phyloP scores from a whole-genome alignment of 2,113 vertebrate genomes.

The Chitala chitala region DNA sequence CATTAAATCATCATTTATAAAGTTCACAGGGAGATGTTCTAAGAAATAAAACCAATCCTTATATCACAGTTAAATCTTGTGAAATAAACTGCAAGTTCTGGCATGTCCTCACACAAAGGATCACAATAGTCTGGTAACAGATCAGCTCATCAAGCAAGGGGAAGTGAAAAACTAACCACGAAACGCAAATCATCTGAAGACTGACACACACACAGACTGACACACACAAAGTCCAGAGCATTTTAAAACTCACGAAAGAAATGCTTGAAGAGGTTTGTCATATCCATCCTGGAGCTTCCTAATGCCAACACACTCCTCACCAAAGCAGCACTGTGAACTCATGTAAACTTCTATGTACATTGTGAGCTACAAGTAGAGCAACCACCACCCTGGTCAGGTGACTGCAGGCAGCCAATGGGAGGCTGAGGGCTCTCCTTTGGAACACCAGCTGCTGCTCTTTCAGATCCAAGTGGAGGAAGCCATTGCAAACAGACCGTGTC shows the following conservation, averaged over 20 bases:
- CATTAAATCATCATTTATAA: too few species aligned
- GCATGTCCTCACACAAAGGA: too few species aligned
- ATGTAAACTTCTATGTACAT: slow-evolving; percentile 61
- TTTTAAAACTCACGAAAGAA: slow-evolving; percentile 75
- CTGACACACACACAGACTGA: too few species aligned
- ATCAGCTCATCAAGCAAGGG: too few species aligned
- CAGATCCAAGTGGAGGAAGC: background rate
- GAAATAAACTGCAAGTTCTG: too few species aligned
- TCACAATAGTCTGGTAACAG: too few species aligned
- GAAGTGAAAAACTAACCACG: too few species aligned
- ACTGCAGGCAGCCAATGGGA: slow-evolving; percentile 56
- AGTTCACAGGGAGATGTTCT: too few species aligned
- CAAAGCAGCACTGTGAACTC: slow-evolving; percentile 67
- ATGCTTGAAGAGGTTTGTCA: slow-evolving; percentile 78
- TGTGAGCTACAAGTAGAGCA: slow-evolving; percentile 55
- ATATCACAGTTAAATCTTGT: too few species aligned
- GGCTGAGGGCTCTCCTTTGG: slow-evolving; percentile 43
- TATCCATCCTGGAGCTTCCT: slow-evolving; percentile 73
- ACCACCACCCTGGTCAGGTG: slow-evolving; percentile 66
- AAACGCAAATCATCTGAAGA: too few species aligned
- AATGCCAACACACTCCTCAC: slow-evolving; percentile 57
- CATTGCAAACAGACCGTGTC: background rate
- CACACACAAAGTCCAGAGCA: background rate
- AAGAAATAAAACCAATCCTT: too few species aligned
- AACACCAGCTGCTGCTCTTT: slow-evolving; percentile 32